phyloP scores from a whole-genome alignment of 2,888 invertebrate genomes.

The Ypsolopha scabrella region DNA sequence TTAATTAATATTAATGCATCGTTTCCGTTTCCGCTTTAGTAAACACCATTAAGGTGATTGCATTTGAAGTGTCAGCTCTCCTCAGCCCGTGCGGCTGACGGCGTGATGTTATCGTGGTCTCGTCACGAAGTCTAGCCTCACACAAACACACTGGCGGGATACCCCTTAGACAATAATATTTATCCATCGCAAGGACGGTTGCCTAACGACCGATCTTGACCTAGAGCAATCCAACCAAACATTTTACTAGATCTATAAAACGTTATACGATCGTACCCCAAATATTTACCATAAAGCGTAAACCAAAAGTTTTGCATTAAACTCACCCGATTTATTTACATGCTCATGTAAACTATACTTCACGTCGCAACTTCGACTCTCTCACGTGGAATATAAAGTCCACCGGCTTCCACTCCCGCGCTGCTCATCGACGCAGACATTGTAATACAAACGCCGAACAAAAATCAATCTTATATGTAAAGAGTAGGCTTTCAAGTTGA shows the following conservation, averaged over 20 bases:
- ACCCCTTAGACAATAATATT: conserved; percentile 70
- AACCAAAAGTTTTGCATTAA: conserved; percentile 70
- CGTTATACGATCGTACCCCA: conserved; percentile 65
- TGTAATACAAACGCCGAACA: conserved; percentile 12
- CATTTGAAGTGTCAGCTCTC: no score
- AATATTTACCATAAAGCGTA: conserved; percentile 71
- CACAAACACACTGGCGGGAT: conserved; percentile 31
- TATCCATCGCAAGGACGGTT: conserved; percentile 66
- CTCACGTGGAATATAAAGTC: conserved; percentile 5
- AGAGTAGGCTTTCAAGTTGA: neutral
- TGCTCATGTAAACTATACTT: conserved; percentile 34
- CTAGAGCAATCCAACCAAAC: conserved; percentile 69
- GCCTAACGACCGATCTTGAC: conserved; percentile 68
- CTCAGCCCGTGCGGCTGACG: no score
- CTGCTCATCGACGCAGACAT: conserved; percentile 15
- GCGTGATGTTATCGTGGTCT: no score
- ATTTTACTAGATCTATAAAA: conserved; percentile 69
- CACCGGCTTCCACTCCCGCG: no score
- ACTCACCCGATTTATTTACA: conserved; percentile 64
- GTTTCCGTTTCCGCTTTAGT: no score
- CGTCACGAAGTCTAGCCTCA: no score
- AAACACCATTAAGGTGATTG: no score
- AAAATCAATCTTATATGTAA: neutral
- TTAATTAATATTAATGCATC: no score
- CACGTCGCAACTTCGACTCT: conserved; percentile 27